Evolutionary conservation across 2,888 invertebrate species (phyloP), one percentile per base, ranked within the genome.

Genomic region (Phasia obesa): DNA sequence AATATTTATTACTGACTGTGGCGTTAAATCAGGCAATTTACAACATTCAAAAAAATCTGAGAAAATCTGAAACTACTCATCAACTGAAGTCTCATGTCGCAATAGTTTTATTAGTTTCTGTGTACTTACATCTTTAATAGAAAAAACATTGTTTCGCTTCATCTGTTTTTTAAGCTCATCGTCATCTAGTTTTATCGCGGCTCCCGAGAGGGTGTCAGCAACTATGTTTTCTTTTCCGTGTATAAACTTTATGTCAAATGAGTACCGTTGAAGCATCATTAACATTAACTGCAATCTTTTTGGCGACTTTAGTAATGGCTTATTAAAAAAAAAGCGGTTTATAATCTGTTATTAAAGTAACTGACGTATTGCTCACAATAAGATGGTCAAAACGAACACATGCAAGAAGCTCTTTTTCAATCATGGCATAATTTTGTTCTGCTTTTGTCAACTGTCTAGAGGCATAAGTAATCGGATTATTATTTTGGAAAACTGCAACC

Each of bases 31-130:
- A 11, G 25, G 27, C 27, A 67, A 15, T 1, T 17, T 5, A 25
- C 31, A 47, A 35, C 57, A 59, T 38, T 21, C 2, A n/a, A 59
- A 59, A n/a, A 47, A 59, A 49, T 71, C 49, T 7, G 59, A 59
- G 11, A n/a, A n/a, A n/a, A n/a, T n/a, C n/a, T n/a, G n/a, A n/a
- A n/a, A n/a, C n/a, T n/a, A n/a, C n/a, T n/a, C n/a, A n/a, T n/a
- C n/a, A n/a, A n/a, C n/a, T n/a, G n/a, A n/a, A n/a, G n/a, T n/a
- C n/a, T n/a, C n/a, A n/a, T n/a, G n/a, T n/a, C n/a, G n/a, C n/a
- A n/a, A n/a, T n/a, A n/a, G n/a, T 13, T 44, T 44, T 15, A 44
- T 44, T n/a, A 44, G 44, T 5, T n/a, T 53, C n/a, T n/a, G n/a
- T n/a, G n/a, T n/a, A n/a, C n/a, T n/a, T n/a, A n/a, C n/a, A n/a